These are phyloP conservation scores for Gambusia affinis DNA, from an alignment of 2,113 vertebrate genomes.

Conservation along the genomic window DNA sequence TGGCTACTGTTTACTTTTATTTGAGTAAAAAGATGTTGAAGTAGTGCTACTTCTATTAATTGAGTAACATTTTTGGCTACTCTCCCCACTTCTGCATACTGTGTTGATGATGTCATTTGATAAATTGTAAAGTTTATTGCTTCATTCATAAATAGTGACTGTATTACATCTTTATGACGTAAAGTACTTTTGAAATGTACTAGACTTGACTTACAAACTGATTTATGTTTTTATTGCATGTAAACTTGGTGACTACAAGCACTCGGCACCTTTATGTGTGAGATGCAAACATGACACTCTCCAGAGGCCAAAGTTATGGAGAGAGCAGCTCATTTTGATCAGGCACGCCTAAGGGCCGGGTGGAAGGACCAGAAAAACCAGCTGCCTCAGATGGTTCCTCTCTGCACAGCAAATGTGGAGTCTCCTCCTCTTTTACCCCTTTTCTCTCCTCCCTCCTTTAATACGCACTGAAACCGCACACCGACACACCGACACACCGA, in stretches of 20 bases:
- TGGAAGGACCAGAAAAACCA: slow-evolving; percentile 83
- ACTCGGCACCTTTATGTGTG: not conserved
- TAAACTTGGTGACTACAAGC: not conserved
- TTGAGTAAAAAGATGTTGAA: too few species aligned
- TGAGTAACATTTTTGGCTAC: too few species aligned
- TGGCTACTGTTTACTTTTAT: too few species aligned
- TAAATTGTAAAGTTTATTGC: too few species aligned
- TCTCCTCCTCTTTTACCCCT: slow-evolving; percentile 36
- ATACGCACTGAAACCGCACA: slow-evolving; percentile 41
- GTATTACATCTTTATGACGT: too few species aligned
- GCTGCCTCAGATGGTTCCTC: slow-evolving; percentile 66
- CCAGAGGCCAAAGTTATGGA: slow-evolving; percentile 15
- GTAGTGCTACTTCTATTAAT: too few species aligned
- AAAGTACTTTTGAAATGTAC: too few species aligned
- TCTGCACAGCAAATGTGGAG: slow-evolving; percentile 28
- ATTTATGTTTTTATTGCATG: too few species aligned
- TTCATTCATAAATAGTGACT: too few species aligned
- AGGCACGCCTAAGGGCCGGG: slow-evolving; percentile 66
- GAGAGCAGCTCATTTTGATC: slow-evolving; percentile 49
- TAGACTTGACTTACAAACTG: too few species aligned
- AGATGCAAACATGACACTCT: slow-evolving; percentile 22
- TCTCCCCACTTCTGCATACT: too few species aligned
- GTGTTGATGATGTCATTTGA: too few species aligned
- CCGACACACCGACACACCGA: slow-evolving; percentile 24
- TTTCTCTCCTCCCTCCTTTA: slow-evolving; percentile 31